These are phyloP conservation scores for rat (Rattus norvegicus) DNA, from an alignment of 2,113 vertebrate species.

Conservation along the genomic window GRCr8 NC_086019.1:174744501-174745000, in stretches of 20 bases:
- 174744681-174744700: not conserved
- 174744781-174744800: not conserved
- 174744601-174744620: not conserved
- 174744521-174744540: not conserved
- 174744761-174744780: not conserved
- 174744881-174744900: not conserved
- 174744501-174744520: not conserved
- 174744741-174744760: not conserved
- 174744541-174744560: not conserved
- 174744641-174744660: not conserved
- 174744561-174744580: not conserved
- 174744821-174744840: not conserved
- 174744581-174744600: not conserved
- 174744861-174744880: not conserved
- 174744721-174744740: not conserved
- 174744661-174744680: not conserved
- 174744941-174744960: not conserved
- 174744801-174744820: not conserved
- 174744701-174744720: not conserved
- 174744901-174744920: not conserved
- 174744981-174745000: not conserved
- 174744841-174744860: not conserved
- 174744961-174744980: not conserved
- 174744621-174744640: not conserved
- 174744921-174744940: not conserved